Percentiles rank a stretch among this genome's conserved stretches.
These are phyloP conservation scores for Platyscapa corneri DNA, from an alignment of 1,140 invertebrate genomes.

Conservation along the genomic window DNA sequence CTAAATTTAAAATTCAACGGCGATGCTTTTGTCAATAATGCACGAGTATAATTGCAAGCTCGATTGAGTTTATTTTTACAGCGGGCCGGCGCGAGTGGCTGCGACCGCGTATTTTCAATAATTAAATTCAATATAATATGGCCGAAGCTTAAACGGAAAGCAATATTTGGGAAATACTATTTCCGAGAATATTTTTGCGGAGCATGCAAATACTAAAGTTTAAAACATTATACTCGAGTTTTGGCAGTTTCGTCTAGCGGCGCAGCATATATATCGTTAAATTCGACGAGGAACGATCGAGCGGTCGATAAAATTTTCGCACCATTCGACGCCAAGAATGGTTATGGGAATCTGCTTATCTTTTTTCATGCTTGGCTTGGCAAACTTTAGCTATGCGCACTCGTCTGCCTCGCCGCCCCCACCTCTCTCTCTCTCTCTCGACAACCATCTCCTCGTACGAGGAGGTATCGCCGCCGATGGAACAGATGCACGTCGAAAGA, in stretches of 20 bases:
- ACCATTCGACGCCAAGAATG: conserved; percentile 21
- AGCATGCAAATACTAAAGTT: not conserved
- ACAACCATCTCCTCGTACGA: not conserved
- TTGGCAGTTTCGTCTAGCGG: not conserved
- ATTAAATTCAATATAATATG: too few relatives aligned
- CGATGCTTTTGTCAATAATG: too few relatives aligned
- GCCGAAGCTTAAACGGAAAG: too few relatives aligned
- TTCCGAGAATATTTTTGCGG: too few relatives aligned
- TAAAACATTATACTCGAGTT: not conserved
- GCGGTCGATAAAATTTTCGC: conserved; percentile 22
- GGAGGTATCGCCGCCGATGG: not conserved
- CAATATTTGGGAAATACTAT: too few relatives aligned
- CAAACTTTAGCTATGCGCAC: conserved; percentile 20
- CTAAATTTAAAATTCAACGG: too few relatives aligned
- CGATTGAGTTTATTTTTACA: too few relatives aligned
- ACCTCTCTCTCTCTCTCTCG: not conserved
- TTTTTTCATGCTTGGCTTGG: conserved; percentile 42
- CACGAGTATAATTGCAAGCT: too few relatives aligned
- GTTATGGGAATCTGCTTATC: conserved; percentile 49
- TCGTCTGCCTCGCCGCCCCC: too few relatives aligned
- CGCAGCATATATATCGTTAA: not conserved
- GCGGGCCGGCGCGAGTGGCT: too few relatives aligned
- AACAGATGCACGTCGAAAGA: not conserved
- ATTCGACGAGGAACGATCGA: conserved; percentile 28
- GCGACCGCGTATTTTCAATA: too few relatives aligned